Base-by-base conservation (phyloP, 2,113 vertebrate genomes). In the Stomatorhinus ivindoensis region DNA sequence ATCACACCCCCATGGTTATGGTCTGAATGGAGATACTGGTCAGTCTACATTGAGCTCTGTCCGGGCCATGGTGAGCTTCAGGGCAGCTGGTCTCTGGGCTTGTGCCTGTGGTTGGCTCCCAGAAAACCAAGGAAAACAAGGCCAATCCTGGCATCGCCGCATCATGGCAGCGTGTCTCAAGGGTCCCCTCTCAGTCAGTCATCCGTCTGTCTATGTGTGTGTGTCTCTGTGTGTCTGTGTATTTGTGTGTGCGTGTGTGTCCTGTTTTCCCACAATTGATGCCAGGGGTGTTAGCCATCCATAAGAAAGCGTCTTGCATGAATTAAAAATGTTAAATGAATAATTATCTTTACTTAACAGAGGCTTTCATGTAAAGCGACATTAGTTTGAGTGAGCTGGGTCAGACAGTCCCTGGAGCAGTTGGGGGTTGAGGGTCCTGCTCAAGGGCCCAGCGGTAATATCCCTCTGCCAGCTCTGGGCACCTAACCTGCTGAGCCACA, bases 131-230 rank as follows among this genome's bases (percentile, higher is more conserved):
- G 82, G 21, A 42, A 46, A 46, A 42, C 17, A 4, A 85, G 46
- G 46, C 21, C 39, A 85, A 44, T 10, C 35, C 82, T 44, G n/a
- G n/a, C 47, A 87, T 21, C 1, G 31, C 27, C n/a, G 6, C 17
- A 39, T 39, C 48, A 10, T 31, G 86, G 86, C 31, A 42, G 86
- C 24, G 13, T 87, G 86, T 86, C 44, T 86, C 83, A 35, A 39
- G 50, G 48, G 86, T 87, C 86, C 86, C 86, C 86, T 87, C 48
- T 87, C 48, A 87, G 31, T 87, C 86, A 2, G 86, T 55, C 86
- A 27, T 87, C 13, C 0, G 48, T 87, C 48, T 58, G 48, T 87
- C 31, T 42, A 47, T 86, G 84, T 86, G 73, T 80, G 1, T 76
- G 27, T 73, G 82, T 24, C 10, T 84, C 19, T 84, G 82, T 44